phyloP scores from a whole-genome alignment of 2,888 invertebrate species.

The Tiliacea citrago region DNA sequence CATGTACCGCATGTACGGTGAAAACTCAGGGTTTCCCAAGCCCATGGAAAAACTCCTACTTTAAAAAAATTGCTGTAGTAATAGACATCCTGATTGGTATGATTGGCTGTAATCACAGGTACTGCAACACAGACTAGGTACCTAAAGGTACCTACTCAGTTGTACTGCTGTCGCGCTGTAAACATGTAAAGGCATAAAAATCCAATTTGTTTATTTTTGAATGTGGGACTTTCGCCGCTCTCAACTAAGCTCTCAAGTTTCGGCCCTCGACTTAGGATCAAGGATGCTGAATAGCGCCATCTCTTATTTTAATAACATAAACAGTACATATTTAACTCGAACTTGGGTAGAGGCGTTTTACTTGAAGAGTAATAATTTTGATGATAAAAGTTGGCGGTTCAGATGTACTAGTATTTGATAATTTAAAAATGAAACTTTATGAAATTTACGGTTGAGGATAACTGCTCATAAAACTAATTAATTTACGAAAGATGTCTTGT shows the following conservation, averaged over 20 bases:
- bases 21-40: not conserved
- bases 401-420: constrained; percentile 1
- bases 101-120: not conserved
- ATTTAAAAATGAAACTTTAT: constrained; percentile 31
- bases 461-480: constrained; percentile 60
- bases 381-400: constrained; percentile 10
- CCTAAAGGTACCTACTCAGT: no score
- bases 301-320: constrained; percentile 66
- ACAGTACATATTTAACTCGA: constrained; percentile 31
- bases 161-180: no score
- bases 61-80: not conserved
- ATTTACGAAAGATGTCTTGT: constrained; percentile 59
- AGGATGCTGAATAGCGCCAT: constrained; percentile 69
- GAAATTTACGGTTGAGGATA: constrained; percentile 42
- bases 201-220: constrained; percentile 7
- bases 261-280: not conserved
- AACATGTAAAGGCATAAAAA: not conserved
- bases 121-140: no score
- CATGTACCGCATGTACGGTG: not conserved
- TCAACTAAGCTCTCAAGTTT: constrained; percentile 16
- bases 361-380: constrained; percentile 14
- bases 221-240: constrained; percentile 11
- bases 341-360: constrained; percentile 34
- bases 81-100: not conserved
- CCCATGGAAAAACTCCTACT: not conserved